phyloP scores from a whole-genome alignment of 2,888 invertebrate species.

The Brachyopa scutellaris region DNA sequence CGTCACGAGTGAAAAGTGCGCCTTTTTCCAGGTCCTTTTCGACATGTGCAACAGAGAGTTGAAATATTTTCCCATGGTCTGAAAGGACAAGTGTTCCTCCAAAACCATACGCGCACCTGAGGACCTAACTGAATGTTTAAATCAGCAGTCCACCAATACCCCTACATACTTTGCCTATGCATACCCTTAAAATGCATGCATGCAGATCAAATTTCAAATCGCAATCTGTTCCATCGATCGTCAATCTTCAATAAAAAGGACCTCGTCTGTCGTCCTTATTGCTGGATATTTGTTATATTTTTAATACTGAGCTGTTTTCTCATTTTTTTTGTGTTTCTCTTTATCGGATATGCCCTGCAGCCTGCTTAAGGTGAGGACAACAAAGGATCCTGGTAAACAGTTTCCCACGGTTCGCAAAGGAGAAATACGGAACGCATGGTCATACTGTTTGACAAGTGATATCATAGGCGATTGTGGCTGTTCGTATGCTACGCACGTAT shows the following conservation, averaged over 20 bases:
- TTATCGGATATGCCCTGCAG: constrained; percentile 44
- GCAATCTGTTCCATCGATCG: constrained; percentile 52
- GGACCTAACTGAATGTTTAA: constrained; percentile 27
- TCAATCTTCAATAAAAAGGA: constrained; percentile 44
- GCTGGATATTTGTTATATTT: constrained; percentile 19
- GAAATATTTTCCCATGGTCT: constrained; percentile 63
- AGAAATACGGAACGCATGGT: constrained; percentile 52
- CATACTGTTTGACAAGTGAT: constrained; percentile 64
- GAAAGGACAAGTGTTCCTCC: constrained; percentile 61
- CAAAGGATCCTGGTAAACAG: constrained; percentile 39
- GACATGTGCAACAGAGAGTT: constrained; percentile 18
- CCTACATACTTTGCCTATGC: not conserved
- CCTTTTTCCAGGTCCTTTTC: constrained; percentile 38
- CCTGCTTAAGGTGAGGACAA: constrained; percentile 24
- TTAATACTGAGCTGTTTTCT: constrained; percentile 13
- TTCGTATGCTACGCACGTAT: constrained; percentile 62
- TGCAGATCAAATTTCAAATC: constrained; percentile 69
- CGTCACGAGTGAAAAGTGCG: constrained; percentile 60
- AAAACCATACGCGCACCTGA: constrained; percentile 60
- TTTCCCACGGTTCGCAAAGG: constrained; percentile 63
- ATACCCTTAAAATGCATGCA: constrained; percentile 49
- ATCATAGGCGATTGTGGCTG: constrained; percentile 47
- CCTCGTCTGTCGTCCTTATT: constrained; percentile 23
- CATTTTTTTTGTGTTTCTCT: constrained; percentile 31
- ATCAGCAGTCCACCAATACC: constrained; percentile 59